Conservation (phyloP, 1,140 invertebrate genomes). For the Danaus plexippus region DNA sequence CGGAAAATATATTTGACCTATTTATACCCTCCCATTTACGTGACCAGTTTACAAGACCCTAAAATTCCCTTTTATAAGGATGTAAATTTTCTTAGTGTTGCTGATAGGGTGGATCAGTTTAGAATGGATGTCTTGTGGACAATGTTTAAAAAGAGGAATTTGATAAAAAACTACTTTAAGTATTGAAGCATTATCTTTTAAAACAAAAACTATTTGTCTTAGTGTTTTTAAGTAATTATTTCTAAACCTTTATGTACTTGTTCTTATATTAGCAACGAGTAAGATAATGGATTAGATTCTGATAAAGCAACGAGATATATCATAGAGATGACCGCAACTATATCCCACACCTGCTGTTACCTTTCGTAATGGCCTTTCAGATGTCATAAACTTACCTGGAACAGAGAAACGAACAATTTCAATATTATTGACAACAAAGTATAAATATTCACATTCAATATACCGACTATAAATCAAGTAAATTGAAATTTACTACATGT, state of each 20-base stretch:
- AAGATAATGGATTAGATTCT: too few relatives aligned
- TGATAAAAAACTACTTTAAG: too few relatives aligned
- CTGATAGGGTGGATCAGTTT: constrained; percentile 27
- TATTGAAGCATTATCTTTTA: too few relatives aligned
- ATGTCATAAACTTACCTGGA: constrained; percentile 30
- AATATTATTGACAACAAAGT: constrained; percentile 8
- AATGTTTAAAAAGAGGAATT: constrained; percentile 26
- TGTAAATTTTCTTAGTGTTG: constrained; percentile 10
- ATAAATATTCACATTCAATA: constrained; percentile 1
- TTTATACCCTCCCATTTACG: constrained; percentile 33
- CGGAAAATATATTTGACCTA: constrained; percentile 63
- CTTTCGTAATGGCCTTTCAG: constrained; percentile 18
- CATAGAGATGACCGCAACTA: constrained; percentile 18
- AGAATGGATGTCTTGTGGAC: constrained; percentile 29
- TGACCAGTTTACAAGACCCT: constrained; percentile 25
- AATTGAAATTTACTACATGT: too few relatives aligned
- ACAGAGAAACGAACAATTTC: constrained; percentile 23
- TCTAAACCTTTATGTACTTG: too few relatives aligned
- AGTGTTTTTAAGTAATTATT: too few relatives aligned
- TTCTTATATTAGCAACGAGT: too few relatives aligned
- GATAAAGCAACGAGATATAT: constrained; percentile 11
- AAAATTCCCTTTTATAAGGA: constrained; percentile 14
- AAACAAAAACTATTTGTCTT: too few relatives aligned
- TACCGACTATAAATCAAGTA: too few relatives aligned
- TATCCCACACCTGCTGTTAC: constrained; percentile 27